A percentile compares a stretch with the other conserved stretches of the same genome.
phyloP scores from a whole-genome alignment of 2,888 invertebrate species.

The Anagyrus pseudococci region DNA sequence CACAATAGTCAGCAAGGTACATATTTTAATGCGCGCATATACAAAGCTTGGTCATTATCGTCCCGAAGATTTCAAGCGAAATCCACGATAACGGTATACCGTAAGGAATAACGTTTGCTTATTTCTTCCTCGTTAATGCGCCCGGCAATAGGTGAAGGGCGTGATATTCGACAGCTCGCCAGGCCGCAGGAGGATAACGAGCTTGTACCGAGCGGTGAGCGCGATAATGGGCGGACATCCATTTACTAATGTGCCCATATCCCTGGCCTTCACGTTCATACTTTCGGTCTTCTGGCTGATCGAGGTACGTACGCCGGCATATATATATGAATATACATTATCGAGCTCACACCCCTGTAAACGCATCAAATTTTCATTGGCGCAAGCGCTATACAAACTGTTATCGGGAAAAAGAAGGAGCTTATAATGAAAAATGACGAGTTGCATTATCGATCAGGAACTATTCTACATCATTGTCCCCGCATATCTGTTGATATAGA shows the following conservation, averaged over 20 bases:
- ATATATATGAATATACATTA: too few relatives aligned
- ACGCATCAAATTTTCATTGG: too few relatives aligned
- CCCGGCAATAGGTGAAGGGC: slow-evolving; percentile 64
- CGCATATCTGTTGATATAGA: slow-evolving; percentile 43
- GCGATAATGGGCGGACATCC: slow-evolving; percentile 69
- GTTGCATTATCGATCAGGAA: too few relatives aligned
- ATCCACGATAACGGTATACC: too few relatives aligned
- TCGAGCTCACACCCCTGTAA: too few relatives aligned
- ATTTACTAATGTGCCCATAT: slow-evolving; percentile 66
- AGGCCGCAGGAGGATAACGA: slow-evolving; percentile 67
- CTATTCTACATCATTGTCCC: neutral
- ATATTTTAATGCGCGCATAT: too few relatives aligned
- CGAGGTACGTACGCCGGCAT: slow-evolving; percentile 66
- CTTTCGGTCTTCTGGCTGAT: slow-evolving; percentile 69
- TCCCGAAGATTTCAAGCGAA: too few relatives aligned
- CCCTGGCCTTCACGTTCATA: slow-evolving; percentile 66
- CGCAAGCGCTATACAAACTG: too few relatives aligned
- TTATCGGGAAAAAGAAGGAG: too few relatives aligned
- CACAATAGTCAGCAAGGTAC: too few relatives aligned
- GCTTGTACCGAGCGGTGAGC: slow-evolving; percentile 68
- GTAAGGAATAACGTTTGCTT: neutral
- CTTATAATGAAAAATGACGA: too few relatives aligned
- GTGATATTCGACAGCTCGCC: slow-evolving; percentile 78
- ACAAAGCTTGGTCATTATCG: too few relatives aligned
- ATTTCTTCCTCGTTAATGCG: slow-evolving; percentile 8